Percentiles rank a stretch among this genome's conserved stretches.
Conservation (phyloP, 1,140 invertebrate genomes). For the Apis mellifera region Amel_HAv3.1 CM009942.2:2255001-2255500, state of each 20-base stretch:
- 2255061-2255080: background rate
- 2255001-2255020: slow-evolving; percentile 67
- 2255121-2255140: background rate
- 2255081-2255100: background rate
- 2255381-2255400: slow-evolving; percentile 1
- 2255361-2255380: slow-evolving; percentile 16
- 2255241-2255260: slow-evolving; percentile 7
- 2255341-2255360: slow-evolving; percentile 25
- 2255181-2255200: background rate
- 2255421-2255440: background rate
- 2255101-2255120: background rate
- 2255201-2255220: background rate
- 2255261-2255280: slow-evolving; percentile 20
- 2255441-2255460: background rate
- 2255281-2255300: slow-evolving; percentile 41
- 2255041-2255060: slow-evolving; percentile 7
- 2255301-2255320: slow-evolving; percentile 31
- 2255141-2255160: background rate
- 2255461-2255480: slow-evolving; percentile 10
- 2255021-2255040: slow-evolving; percentile 40
- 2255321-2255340: slow-evolving; percentile 29
- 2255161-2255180: background rate
- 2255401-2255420: background rate
- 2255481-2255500: slow-evolving; percentile 13
- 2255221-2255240: background rate